phyloP scores from a whole-genome alignment of 2,888 invertebrate genomes.

The Merodon equestris region DNA sequence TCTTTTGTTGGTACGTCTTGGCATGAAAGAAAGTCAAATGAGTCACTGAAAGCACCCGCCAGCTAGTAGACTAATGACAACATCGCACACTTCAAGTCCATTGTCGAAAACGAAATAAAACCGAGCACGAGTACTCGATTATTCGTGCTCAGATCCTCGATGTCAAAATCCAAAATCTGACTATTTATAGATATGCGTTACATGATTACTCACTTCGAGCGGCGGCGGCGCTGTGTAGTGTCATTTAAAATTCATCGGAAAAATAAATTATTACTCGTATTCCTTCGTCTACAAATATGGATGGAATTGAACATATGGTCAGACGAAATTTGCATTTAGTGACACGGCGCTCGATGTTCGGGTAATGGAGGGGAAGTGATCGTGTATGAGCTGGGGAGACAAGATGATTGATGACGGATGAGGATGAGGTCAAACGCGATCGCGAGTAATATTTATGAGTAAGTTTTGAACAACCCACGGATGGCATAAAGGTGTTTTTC shows the following conservation, averaged over 20 bases:
- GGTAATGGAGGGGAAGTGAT: conserved; percentile 3
- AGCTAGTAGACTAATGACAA: conserved; percentile 16
- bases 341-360: conserved; percentile 18
- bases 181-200: conserved; percentile 36
- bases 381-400: conserved; percentile 14
- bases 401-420: conserved; percentile 21
- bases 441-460: too few species aligned
- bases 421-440: conserved; percentile 41
- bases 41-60: conserved; percentile 22
- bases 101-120: too few species aligned
- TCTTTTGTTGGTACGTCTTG: conserved; percentile 7
- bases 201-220: conserved; percentile 27
- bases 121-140: too few species aligned
- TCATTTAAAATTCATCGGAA: conserved; percentile 42
- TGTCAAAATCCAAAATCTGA: not conserved
- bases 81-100: too few species aligned
- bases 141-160: too few species aligned
- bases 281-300: conserved; percentile 39
- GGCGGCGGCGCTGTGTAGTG: conserved; percentile 8
- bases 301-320: conserved; percentile 50
- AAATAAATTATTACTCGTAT: conserved; percentile 24
- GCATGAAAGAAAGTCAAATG: not conserved
- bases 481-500: too few species aligned
- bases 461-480: too few species aligned
- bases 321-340: conserved; percentile 42